Conservation (phyloP, 2,113 vertebrate genomes). For the Nesoenas mayeri region DNA sequence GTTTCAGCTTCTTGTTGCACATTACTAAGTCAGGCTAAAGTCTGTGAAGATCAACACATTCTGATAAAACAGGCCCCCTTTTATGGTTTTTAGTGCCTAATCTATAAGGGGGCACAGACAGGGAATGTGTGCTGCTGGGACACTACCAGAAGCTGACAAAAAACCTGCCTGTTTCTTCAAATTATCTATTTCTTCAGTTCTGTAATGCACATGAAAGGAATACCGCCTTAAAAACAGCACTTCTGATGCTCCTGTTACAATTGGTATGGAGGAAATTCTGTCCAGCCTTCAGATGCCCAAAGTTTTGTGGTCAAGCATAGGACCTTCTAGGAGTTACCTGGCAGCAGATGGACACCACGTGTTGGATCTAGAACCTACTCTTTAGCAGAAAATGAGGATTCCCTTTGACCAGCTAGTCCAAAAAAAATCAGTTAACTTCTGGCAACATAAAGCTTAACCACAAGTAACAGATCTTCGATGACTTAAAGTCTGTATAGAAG, state of each 20-base stretch:
- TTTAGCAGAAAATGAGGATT: background rate
- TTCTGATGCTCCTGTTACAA: background rate
- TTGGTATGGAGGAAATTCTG: background rate
- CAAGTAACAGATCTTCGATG: background rate
- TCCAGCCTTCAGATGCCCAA: background rate
- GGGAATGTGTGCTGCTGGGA: background rate
- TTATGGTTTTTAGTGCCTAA: background rate
- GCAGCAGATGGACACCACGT: accelerated
- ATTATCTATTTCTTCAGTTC: background rate
- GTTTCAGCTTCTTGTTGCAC: background rate
- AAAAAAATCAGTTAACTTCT: background rate
- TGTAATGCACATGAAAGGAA: background rate
- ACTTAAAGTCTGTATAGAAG: background rate
- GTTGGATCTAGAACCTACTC: background rate
- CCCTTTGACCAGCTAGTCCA: accelerated
- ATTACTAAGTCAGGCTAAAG: background rate
- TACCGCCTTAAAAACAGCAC: accelerated
- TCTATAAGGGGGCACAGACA: background rate
- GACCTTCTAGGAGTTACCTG: background rate
- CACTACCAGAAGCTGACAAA: background rate
- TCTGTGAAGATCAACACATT: background rate
- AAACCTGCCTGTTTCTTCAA: background rate
- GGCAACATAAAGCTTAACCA: background rate
- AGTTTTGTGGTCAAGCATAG: background rate
- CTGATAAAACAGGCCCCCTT: background rate